These are phyloP conservation scores for Rhinogobio ventralis DNA, from an alignment of 2,797 vertebrate species.

Conservation along the genomic window DNA sequence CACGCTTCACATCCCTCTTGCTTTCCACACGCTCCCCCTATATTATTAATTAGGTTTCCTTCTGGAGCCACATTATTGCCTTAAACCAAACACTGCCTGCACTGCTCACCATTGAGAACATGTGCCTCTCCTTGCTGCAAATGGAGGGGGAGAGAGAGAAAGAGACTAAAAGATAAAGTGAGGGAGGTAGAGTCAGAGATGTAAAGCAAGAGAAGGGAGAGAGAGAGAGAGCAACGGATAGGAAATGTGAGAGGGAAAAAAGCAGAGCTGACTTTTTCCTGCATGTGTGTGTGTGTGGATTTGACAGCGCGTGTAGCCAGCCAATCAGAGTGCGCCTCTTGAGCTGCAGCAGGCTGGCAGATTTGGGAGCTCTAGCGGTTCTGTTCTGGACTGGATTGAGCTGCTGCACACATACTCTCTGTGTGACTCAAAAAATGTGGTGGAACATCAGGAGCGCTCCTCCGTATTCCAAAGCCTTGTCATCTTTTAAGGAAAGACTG, in stretches of 20 bases:
- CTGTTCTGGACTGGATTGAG: slow-evolving; percentile 66
- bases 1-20: slow-evolving; percentile 22
- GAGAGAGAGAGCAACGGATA: slow-evolving; percentile 39
- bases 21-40: slow-evolving; percentile 9
- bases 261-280: slow-evolving; percentile 41
- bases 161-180: slow-evolving; percentile 33
- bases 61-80: slow-evolving; percentile 55
- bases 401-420: slow-evolving; percentile 63
- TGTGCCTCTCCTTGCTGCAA: slow-evolving; percentile 27
- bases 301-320: slow-evolving; percentile 57
- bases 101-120: slow-evolving; percentile 26
- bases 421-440: slow-evolving; percentile 56
- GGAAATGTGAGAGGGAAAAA: slow-evolving; percentile 48
- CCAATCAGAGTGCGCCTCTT: slow-evolving; percentile 76
- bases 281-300: slow-evolving; percentile 39
- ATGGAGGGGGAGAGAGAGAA: slow-evolving; percentile 11
- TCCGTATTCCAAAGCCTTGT: slow-evolving; percentile 74
- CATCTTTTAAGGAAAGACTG: slow-evolving; percentile 80
- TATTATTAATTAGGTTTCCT: slow-evolving; percentile 64
- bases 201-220: slow-evolving; percentile 41
- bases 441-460: slow-evolving; percentile 65
- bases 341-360: slow-evolving; percentile 77
- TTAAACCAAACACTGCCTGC: slow-evolving; percentile 47
- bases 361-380: slow-evolving; percentile 61
- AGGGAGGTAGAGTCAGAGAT: slow-evolving; percentile 38